Evolutionary conservation across 2,797 vertebrate genomes (phyloP).

Genomic region (Scolopax rusticola): DNA sequence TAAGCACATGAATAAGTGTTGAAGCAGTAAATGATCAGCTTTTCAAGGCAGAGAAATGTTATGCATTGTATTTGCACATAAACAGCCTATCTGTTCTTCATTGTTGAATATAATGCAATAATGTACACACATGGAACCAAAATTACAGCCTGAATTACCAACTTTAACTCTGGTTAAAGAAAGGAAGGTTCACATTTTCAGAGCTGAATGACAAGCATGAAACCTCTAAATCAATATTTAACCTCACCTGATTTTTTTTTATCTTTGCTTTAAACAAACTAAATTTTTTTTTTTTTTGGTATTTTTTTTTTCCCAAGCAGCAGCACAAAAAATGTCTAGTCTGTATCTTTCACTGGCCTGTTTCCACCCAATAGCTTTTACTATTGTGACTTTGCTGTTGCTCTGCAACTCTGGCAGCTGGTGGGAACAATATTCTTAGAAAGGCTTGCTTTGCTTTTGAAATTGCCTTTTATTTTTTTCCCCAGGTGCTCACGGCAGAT

Average conservation of each 20-base stretch:
- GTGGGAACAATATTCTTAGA: neutral
- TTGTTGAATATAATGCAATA: neutral
- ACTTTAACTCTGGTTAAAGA: neutral
- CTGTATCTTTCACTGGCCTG: neutral
- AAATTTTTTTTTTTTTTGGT: neutral
- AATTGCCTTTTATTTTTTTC: neutral
- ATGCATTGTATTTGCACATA: slow-evolving; percentile 1
- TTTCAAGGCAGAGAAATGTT: neutral
- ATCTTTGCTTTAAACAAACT: neutral
- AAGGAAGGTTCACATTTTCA: neutral
- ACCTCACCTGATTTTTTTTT: neutral
- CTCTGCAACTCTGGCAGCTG: neutral
- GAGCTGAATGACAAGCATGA: neutral
- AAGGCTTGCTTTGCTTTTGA: neutral
- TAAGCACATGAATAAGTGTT: neutral
- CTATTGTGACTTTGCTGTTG: neutral
- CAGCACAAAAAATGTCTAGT: neutral
- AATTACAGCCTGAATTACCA: slow-evolving; percentile 14
- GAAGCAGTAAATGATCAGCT: neutral
- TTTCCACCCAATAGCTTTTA: neutral
- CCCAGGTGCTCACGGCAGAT: neutral
- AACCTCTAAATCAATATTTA: slow-evolving; percentile 29
- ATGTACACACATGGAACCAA: neutral
- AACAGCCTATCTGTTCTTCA: slow-evolving; percentile 10
- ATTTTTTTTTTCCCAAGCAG: neutral